Base-by-base conservation (phyloP, 2,113 vertebrate species). In the Scomber colias region DNA sequence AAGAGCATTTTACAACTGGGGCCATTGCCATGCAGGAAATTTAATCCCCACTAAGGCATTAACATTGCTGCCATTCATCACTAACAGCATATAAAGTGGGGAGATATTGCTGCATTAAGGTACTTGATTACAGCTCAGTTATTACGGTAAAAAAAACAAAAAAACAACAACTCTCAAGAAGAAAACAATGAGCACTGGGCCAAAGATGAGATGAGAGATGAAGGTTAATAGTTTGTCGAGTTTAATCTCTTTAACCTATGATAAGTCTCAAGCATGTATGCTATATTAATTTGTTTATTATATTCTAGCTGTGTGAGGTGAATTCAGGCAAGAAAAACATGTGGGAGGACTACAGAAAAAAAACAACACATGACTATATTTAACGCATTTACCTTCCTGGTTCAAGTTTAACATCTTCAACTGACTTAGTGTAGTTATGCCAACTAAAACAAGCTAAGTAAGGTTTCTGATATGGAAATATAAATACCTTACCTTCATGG, bases 401-500 rank as follows among this genome's bases (percentile, higher is more conserved):
- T 35, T 7, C 7, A 40, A 40, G 35, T 9, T 40, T 40, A 40
- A 40, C 10, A 40, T 40, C 35, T 40, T 9, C 7, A 35, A 35
- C 31, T 31, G 11, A 54, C 51, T 10, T 4, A 19, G 14, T 15
- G 0, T 49, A 59, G 44, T 59, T 3, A 19, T 11, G 3, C 2
- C 4, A 21, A 27, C 16, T 2, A 50, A 57, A 72, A 45, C 66
- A 56, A 7, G 3, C 8, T 9, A 24, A 2, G 59, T 11, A 31
- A 24, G 4, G 59, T 11, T 30, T 77, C 5, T 64, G 3, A 59
- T n/a, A 16, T 51, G 1, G 45, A 65, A 50, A 11, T 3, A 21
- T 15, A 49, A 56, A 16, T 14, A 3, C 16, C 83, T 24, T 89
- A 95, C 95, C 95, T 93, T 95, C 92, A 44, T 94, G 92, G 2